Evolutionary conservation across 2,113 vertebrate species (phyloP), one percentile per base, ranked within the genome.

Genomic region (Candoia aspera): DNA sequence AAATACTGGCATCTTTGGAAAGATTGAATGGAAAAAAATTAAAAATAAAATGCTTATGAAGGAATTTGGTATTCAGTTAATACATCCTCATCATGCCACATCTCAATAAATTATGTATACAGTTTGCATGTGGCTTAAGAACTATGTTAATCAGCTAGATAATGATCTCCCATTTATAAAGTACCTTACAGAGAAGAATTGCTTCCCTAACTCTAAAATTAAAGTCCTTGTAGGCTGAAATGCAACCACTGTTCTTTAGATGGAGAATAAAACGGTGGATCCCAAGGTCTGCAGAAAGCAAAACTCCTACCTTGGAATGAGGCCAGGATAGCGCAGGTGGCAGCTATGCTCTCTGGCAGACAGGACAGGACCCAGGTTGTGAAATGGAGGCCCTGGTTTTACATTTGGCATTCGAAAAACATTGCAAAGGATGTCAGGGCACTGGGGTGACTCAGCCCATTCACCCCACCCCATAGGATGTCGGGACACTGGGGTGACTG

Each of bases 151-250:
- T 91, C 86, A 91, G 85, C 24, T 83, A 62, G 92, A 91, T 93
- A 93, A 93, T 91, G 57, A 91, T 88, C 86, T 91, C 73, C 58
- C 86, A 91, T 88, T 89, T 91, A 91, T 84, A 57, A 91, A 93
- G n/a, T 84, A 59, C 89, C 87, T 88, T 62, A 83, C 15, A n/a
- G 86, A 88, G 83, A 91, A 57, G 64, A 57, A 88, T 88, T 86
- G 64, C 33, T 91, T 93, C 73, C 59, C 73, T 87, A 84, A n/a
- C 26, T 91, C 90, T 91, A 59, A 84, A 85, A 85, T 64, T 49
- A 86, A 91, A 55, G 86, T 57, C 59, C 33, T 49, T 58, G 58
- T 62, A 59, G 86, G 57, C 13, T 58, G 86, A 88, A 26, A 85
- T 10, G 59, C 26, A 84, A 87, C 59, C 68, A 64, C 17, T 21